Conservation (phyloP, 30 jellyfish, hydroid and myxozoan species). For the Haliclystus octoradiatus region DNA sequence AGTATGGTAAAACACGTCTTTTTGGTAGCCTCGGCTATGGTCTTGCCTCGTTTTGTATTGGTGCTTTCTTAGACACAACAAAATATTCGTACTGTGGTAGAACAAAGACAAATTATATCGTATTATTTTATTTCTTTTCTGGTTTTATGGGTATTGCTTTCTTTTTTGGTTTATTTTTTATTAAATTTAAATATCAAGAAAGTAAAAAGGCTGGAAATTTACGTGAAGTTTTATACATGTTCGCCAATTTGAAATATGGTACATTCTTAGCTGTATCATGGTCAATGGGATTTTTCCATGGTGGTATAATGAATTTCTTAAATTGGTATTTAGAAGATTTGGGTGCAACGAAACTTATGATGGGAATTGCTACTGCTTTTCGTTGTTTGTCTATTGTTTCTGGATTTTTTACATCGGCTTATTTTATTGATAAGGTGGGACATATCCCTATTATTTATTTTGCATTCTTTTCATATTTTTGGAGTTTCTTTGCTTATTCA, state of each 20-base stretch:
- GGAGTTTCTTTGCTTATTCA: conserved; percentile 85
- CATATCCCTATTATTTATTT: conserved; percentile 62
- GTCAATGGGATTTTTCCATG: conserved; percentile 96
- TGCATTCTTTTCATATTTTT: conserved; percentile 65
- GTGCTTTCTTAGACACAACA: conserved; percentile 69
- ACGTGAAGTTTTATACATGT: conserved; percentile 38
- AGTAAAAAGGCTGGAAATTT: conserved; percentile 21
- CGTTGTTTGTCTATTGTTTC: conserved; percentile 60
- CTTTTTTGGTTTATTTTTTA: conserved; percentile 62
- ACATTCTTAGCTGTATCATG: conserved; percentile 76
- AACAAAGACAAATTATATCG: conserved; percentile 59
- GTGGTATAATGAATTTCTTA: conserved; percentile 95
- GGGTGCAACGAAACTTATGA: conserved; percentile 95
- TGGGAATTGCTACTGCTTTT: conserved; percentile 93
- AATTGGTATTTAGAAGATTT: conserved; percentile 98
- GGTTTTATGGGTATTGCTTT: conserved; percentile 78
- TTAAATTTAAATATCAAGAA: conserved; percentile 42
- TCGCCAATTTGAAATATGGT: conserved; percentile 46
- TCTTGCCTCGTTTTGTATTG: conserved; percentile 84
- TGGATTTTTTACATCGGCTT: conserved; percentile 69
- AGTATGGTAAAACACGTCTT: conserved; percentile 86
- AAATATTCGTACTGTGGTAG: conserved; percentile 80
- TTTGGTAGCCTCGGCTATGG: conserved; percentile 99
- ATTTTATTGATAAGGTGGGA: conserved; percentile 52
- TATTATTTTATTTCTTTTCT: conserved; percentile 70